These are phyloP conservation scores for Patella depressa DNA, from an alignment of 2,888 invertebrate species.

Conservation along the genomic window DNA sequence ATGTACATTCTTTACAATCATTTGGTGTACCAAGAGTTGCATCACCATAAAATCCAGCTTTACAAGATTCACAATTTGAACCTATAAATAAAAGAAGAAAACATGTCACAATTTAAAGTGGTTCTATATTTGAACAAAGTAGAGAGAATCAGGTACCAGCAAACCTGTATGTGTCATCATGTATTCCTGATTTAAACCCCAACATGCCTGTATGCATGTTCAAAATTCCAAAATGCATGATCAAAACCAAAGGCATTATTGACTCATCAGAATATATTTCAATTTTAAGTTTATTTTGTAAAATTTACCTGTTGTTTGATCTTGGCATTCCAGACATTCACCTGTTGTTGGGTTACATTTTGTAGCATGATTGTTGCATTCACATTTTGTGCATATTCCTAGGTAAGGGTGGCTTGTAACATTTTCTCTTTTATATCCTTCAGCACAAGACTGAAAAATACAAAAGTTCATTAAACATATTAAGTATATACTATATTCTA, in stretches of 20 bases:
- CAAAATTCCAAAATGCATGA: too few relatives aligned
- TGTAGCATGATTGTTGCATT: conserved; percentile 89
- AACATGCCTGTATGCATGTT: too few relatives aligned
- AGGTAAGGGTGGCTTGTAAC: conserved; percentile 65
- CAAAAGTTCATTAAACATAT: too few relatives aligned
- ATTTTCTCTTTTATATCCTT: conserved; percentile 79
- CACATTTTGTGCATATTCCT: conserved; percentile 84
- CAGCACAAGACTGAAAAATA: conserved; percentile 76
- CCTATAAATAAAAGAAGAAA: conserved; percentile 80
- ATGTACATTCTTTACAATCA: conserved; percentile 74
- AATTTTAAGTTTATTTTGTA: too few relatives aligned
- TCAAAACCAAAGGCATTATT: too few relatives aligned
- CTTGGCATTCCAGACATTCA: conserved; percentile 75
- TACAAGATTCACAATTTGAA: conserved; percentile 76
- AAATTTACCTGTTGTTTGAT: conserved; percentile 34
- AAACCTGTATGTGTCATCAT: too few relatives aligned
- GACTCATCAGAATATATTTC: too few relatives aligned
- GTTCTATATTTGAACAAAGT: too few relatives aligned
- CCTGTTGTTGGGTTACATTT: conserved; percentile 82
- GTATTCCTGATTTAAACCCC: too few relatives aligned
- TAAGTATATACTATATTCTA: too few relatives aligned
- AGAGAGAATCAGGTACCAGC: too few relatives aligned
- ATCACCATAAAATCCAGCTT: conserved; percentile 64
- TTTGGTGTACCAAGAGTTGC: conserved; percentile 71
- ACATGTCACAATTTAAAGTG: too few relatives aligned